Evolutionary conservation across 1,140 invertebrate species (phyloP).

Genomic region (Orussus abietinus): DNA sequence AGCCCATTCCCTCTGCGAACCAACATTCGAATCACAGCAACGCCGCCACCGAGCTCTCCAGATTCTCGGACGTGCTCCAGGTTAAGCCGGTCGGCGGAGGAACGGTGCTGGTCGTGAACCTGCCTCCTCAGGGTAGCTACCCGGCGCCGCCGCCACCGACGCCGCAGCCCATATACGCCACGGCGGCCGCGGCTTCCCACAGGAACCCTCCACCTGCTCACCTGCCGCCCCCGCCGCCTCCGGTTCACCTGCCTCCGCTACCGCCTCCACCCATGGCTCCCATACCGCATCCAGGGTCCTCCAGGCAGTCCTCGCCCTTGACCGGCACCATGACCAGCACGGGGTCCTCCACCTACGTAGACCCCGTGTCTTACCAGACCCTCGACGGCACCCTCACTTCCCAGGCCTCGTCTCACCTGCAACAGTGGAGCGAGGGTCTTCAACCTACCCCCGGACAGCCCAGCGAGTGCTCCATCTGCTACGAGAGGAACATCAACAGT

Average conservation of each 20-base stretch:
- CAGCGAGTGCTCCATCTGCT: constrained; percentile 90
- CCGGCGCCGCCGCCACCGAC: constrained; percentile 38
- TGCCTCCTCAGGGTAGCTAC: constrained; percentile 60
- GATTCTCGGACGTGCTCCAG: constrained; percentile 59
- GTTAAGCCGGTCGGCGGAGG: constrained; percentile 64
- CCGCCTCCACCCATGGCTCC: constrained; percentile 21
- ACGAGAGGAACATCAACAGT: constrained; percentile 86
- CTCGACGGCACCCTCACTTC: constrained; percentile 38
- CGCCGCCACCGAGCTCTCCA: constrained; percentile 43
- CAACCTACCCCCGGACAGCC: constrained; percentile 45
- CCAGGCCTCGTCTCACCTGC: constrained; percentile 37
- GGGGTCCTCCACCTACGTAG: constrained; percentile 57
- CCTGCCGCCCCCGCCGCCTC: constrained; percentile 10
- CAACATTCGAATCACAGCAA: constrained; percentile 42
- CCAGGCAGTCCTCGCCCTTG: constrained; percentile 32
- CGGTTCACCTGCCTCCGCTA: constrained; percentile 24
- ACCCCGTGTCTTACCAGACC: constrained; percentile 45
- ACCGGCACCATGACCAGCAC: constrained; percentile 47
- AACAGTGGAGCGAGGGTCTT: constrained; percentile 48
- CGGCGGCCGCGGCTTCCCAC: constrained; percentile 15
- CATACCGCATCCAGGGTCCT: constrained; percentile 23
- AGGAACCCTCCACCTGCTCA: constrained; percentile 17
- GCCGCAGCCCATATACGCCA: constrained; percentile 34
- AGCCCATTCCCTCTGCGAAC: too few species aligned
- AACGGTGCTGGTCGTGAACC: constrained; percentile 73